Evolutionary conservation across 2,113 vertebrate species (phyloP).

Genomic region (Acanthochromis polyacanthus): DNA sequence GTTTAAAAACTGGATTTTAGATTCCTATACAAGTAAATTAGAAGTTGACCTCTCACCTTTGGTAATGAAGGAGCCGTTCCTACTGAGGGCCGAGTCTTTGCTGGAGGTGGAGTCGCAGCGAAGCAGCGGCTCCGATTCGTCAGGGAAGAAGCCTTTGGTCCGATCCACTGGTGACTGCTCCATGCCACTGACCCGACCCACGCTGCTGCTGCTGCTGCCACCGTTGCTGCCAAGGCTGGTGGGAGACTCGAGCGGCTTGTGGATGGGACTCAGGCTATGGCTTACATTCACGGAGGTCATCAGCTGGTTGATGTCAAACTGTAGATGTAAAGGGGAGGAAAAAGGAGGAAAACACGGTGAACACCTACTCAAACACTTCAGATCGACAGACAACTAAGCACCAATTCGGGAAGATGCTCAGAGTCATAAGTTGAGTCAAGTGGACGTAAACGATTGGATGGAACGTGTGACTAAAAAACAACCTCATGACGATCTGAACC

Average conservation of each 20-base stretch:
- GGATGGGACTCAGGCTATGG: slow-evolving; percentile 85
- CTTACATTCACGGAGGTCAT: slow-evolving; percentile 86
- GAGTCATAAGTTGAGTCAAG: too few species aligned
- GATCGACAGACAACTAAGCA: too few species aligned
- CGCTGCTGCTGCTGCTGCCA: slow-evolving; percentile 2
- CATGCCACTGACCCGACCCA: slow-evolving; percentile 68
- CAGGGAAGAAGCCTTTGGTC: slow-evolving; percentile 92
- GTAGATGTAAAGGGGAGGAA: not conserved
- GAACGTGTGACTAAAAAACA: too few species aligned
- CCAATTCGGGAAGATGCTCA: too few species aligned
- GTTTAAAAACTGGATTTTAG: too few species aligned
- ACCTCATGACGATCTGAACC: too few species aligned
- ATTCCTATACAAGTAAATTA: too few species aligned
- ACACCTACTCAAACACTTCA: too few species aligned
- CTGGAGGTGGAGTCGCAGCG: slow-evolving; percentile 98
- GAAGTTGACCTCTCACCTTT: slow-evolving; percentile 88
- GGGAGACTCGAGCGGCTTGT: slow-evolving; percentile 85
- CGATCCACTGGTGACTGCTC: slow-evolving; percentile 93
- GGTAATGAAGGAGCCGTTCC: slow-evolving; percentile 98
- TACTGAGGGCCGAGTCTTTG: slow-evolving; percentile 94
- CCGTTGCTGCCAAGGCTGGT: slow-evolving; percentile 30
- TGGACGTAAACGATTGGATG: too few species aligned
- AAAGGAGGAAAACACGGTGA: not conserved
- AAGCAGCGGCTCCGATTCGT: slow-evolving; percentile 95
- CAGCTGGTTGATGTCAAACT: slow-evolving; percentile 94